These are phyloP conservation scores for Apamea epomidion DNA, from an alignment of 2,888 invertebrate genomes.

Conservation along the genomic window DNA sequence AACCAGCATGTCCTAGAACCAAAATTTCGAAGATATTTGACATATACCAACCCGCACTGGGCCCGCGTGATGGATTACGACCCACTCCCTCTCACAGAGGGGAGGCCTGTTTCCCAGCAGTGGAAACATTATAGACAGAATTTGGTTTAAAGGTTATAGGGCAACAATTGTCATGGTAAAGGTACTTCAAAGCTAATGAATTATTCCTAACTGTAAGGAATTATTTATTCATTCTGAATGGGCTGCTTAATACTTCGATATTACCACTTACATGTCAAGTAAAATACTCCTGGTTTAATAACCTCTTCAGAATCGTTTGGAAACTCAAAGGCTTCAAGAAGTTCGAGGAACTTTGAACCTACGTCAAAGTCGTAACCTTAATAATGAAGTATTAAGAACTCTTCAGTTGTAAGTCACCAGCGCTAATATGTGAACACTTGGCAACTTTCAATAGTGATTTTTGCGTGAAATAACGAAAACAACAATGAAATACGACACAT, in stretches of 20 bases:
- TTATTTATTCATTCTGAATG: conserved; percentile 22
- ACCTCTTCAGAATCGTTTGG: conserved; percentile 13
- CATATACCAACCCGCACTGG: too few relatives aligned
- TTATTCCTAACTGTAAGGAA: conserved; percentile 9
- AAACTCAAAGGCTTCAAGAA: conserved; percentile 16
- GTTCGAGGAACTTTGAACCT: neutral
- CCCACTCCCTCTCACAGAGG: too few relatives aligned
- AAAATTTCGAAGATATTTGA: too few relatives aligned
- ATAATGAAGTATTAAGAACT: conserved; percentile 20
- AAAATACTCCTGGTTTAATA: conserved; percentile 24
- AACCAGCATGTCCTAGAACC: too few relatives aligned
- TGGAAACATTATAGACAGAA: too few relatives aligned
- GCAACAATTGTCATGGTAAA: neutral
- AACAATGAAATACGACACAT: too few relatives aligned
- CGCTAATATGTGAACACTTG: too few relatives aligned
- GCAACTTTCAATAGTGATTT: too few relatives aligned
- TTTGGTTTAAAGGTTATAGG: neutral
- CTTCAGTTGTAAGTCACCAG: neutral
- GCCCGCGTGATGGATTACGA: too few relatives aligned
- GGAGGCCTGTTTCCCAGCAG: too few relatives aligned
- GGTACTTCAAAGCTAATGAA: conserved; percentile 8
- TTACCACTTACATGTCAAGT: conserved; percentile 38
- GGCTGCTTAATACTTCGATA: conserved; percentile 20
- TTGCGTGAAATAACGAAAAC: too few relatives aligned
- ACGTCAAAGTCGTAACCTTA: neutral